A percentile compares a stretch with the other conserved stretches of the same genome.
phyloP scores from a whole-genome alignment of 2,888 invertebrate species.

The Drosophila colorata region DNA sequence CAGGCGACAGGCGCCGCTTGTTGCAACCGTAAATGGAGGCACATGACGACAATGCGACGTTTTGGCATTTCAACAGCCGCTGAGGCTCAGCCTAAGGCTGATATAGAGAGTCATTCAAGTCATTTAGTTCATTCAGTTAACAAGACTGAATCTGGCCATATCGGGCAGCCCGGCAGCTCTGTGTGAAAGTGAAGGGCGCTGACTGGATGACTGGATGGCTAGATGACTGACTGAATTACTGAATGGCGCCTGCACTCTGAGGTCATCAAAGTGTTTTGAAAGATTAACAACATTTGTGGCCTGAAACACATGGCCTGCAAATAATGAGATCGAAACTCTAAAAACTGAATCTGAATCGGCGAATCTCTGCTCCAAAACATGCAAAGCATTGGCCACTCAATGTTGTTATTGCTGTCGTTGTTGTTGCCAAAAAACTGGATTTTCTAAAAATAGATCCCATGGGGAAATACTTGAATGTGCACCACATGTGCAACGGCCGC shows the following conservation, averaged over 20 bases:
- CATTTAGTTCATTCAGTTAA: slow-evolving; percentile 37
- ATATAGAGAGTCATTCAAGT: slow-evolving; percentile 29
- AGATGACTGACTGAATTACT: slow-evolving; percentile 20
- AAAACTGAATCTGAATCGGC: slow-evolving; percentile 18
- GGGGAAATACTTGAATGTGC: slow-evolving; percentile 82
- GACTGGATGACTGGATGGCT: slow-evolving; percentile 25
- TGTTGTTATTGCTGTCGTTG: slow-evolving; percentile 31
- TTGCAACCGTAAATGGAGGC: slow-evolving; percentile 61
- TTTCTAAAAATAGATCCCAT: slow-evolving; percentile 83
- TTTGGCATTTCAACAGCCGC: slow-evolving; percentile 54
- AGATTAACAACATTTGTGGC: background rate
- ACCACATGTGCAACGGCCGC: slow-evolving; percentile 80
- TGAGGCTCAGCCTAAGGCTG: slow-evolving; percentile 12
- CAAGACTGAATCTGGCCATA: slow-evolving; percentile 48
- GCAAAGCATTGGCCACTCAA: slow-evolving; percentile 52
- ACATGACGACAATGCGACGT: slow-evolving; percentile 56
- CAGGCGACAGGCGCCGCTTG: slow-evolving; percentile 51
- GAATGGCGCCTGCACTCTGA: slow-evolving; percentile 9
- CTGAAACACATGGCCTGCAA: background rate
- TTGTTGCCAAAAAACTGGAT: slow-evolving; percentile 82
- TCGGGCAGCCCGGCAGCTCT: slow-evolving; percentile 25
- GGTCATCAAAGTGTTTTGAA: background rate
- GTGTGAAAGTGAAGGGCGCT: slow-evolving; percentile 74
- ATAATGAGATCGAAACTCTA: slow-evolving; percentile 5
- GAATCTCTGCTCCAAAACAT: slow-evolving; percentile 46